These are phyloP conservation scores for Cynopterus sphinx DNA, from an alignment of 2,797 vertebrate species.

Conservation along the genomic window DNA sequence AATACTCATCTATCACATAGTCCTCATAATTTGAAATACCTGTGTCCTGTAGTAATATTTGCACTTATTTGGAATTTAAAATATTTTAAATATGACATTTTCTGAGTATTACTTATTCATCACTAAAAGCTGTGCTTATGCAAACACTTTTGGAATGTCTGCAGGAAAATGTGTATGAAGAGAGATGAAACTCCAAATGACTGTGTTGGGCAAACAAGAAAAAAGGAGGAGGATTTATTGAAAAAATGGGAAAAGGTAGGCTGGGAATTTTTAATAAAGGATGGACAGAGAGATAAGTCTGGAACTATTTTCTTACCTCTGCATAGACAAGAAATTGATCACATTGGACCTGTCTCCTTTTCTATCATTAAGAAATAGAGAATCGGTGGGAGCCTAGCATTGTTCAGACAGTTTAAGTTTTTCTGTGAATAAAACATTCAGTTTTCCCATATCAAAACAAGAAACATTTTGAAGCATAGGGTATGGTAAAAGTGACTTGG, in stretches of 20 bases:
- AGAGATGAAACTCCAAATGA: neutral
- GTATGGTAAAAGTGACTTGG: neutral
- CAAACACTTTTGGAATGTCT: slow-evolving; percentile 19
- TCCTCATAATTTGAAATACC: neutral
- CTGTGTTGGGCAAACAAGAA: neutral
- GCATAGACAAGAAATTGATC: neutral
- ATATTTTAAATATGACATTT: slow-evolving; percentile 14
- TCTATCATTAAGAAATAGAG: neutral
- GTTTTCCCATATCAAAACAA: neutral
- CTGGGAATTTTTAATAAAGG: neutral
- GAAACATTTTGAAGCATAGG: neutral
- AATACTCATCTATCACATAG: neutral
- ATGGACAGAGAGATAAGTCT: neutral
- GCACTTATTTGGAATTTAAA: neutral
- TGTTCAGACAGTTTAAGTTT: neutral
- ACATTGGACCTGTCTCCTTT: neutral
- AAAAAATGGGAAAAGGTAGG: neutral
- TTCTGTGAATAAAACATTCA: neutral
- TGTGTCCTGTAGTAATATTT: neutral
- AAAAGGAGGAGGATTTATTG: neutral
- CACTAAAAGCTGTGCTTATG: neutral
- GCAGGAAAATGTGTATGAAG: neutral
- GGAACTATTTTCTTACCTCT: neutral
- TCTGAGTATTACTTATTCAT: neutral
- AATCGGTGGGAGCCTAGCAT: neutral